These are phyloP conservation scores for Agonopterix alstromeriana DNA, from an alignment of 2,888 invertebrate genomes.

Conservation along the genomic window DNA sequence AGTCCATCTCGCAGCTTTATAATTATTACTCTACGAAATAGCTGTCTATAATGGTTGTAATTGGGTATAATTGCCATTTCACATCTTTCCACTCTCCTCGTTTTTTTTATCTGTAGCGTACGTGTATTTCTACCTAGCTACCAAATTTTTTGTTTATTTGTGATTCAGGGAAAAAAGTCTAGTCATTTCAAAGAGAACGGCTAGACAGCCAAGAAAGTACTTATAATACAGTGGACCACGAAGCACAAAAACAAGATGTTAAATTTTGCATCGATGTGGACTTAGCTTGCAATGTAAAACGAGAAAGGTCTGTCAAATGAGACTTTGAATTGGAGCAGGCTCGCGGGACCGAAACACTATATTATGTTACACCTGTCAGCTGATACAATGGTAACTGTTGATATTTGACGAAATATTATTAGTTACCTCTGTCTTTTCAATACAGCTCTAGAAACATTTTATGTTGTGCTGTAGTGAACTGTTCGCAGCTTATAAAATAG, in stretches of 20 bases:
- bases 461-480: no score
- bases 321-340: conserved; percentile 65
- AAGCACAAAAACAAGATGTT: no score
- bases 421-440: neutral
- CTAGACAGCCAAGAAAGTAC: no score
- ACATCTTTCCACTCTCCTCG: neutral
- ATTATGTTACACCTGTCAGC: conserved; percentile 61
- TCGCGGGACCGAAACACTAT: conserved; percentile 65
- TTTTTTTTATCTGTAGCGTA: no score
- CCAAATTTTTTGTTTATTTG: no score
- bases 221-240: no score
- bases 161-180: no score
- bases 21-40: neutral
- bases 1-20: neutral
- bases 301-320: conserved; percentile 72
- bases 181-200: no score
- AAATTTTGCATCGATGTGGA: no score
- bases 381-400: conserved; percentile 47
- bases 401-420: neutral
- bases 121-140: no score
- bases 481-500: no score
- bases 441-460: no score
- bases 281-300: conserved; percentile 39
- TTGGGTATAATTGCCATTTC: conserved; percentile 13
- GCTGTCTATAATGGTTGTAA: conserved; percentile 6